Conservation (phyloP, 2,797 vertebrate species). For the Pogonophryne albipinna region DNA sequence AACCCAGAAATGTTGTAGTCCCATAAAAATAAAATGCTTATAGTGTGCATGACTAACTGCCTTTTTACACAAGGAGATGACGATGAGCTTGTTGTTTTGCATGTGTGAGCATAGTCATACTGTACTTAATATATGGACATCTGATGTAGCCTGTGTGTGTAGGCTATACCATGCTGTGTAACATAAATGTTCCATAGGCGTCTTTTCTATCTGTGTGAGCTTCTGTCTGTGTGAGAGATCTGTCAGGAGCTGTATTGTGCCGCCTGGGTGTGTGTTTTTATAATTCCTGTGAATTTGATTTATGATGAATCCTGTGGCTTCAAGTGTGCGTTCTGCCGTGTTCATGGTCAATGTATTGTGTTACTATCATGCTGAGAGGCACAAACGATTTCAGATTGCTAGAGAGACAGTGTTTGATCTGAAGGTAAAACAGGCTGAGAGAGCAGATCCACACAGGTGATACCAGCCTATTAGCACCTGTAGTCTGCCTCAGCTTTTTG, state of each 20-base stretch:
- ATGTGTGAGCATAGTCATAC: not conserved
- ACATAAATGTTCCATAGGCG: conserved; percentile 10
- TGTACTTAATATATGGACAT: conserved; percentile 17
- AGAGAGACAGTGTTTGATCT: too few species aligned
- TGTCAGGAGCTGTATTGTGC: conserved; percentile 7
- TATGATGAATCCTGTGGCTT: conserved; percentile 23
- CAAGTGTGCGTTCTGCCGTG: conserved; percentile 21
- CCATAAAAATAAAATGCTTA: not conserved
- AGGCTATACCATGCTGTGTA: not conserved
- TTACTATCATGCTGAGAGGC: conserved; percentile 52
- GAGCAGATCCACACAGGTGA: conserved; percentile 33
- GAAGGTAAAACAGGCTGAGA: too few species aligned
- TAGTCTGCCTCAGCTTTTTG: conserved; percentile 33
- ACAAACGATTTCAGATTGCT: conserved; percentile 56
- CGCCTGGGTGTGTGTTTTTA: conserved; percentile 7
- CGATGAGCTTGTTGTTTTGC: not conserved
- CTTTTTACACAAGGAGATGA: conserved; percentile 9
- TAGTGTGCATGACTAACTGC: not conserved
- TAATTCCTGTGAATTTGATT: conserved; percentile 40
- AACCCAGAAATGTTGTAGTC: conserved; percentile 8
- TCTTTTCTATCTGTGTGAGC: conserved; percentile 8
- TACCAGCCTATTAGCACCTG: conserved; percentile 61
- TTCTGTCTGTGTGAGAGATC: conserved; percentile 10
- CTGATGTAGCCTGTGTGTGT: conserved; percentile 2
- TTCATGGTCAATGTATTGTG: conserved; percentile 56